A percentile compares a stretch with the other conserved stretches of the same genome.
phyloP scores from a whole-genome alignment of 2,888 invertebrate genomes.

The Deroplatys truncata region DNA sequence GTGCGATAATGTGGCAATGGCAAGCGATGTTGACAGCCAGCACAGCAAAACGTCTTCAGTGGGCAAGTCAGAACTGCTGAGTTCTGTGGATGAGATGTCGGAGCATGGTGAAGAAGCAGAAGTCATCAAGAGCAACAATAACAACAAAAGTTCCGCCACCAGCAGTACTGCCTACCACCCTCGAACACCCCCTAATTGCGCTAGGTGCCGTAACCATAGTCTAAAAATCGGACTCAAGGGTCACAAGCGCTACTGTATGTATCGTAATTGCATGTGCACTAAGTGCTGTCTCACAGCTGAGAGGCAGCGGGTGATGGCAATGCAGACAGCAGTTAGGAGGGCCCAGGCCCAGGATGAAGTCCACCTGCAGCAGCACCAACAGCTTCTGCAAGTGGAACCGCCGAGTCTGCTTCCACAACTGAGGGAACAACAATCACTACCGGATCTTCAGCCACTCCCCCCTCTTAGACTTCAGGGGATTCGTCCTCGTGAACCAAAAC shows the following conservation, averaged over 20 bases:
- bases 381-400: neutral
- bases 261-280: constrained; percentile 76
- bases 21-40: neutral
- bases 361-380: neutral
- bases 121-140: too few relatives aligned
- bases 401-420: neutral
- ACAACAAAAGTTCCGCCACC: neutral
- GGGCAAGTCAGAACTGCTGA: neutral
- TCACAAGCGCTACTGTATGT: constrained; percentile 89
- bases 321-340: constrained; percentile 76
- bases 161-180: constrained; percentile 38
- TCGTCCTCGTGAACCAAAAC: neutral
- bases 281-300: constrained; percentile 85
- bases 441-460: neutral
- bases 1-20: neutral
- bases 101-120: neutral
- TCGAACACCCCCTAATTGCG: constrained; percentile 86
- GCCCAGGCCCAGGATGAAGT: constrained; percentile 81
- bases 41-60: neutral
- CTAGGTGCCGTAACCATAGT: constrained; percentile 88
- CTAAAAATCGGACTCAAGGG: constrained; percentile 83
- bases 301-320: constrained; percentile 84
- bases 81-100: neutral
- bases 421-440: neutral
- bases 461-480: neutral